Percentiles rank a stretch among this genome's conserved stretches.
phyloP scores from a whole-genome alignment of 2,888 invertebrate species.

The Eucera pruinosa region DNA sequence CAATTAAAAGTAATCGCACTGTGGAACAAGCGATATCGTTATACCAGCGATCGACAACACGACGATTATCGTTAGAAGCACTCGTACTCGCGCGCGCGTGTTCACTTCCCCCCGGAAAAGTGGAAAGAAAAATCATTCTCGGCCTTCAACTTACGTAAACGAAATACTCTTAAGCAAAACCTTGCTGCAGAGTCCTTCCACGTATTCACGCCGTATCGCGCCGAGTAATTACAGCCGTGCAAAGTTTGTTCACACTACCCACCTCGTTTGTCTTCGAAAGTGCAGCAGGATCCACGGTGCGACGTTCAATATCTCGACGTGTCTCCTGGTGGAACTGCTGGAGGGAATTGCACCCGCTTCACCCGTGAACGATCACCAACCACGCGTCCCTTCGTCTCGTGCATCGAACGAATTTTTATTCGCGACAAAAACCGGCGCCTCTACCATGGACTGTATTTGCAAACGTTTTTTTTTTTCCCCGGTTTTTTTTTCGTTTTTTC shows the following conservation, averaged over 20 bases:
- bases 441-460: not conserved
- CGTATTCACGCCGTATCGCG: constrained; percentile 30
- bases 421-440: not conserved
- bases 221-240: constrained; percentile 16
- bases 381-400: not conserved
- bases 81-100: too few relatives aligned
- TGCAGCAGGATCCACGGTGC: constrained; percentile 14
- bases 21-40: not conserved
- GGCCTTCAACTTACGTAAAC: constrained; percentile 51
- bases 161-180: not conserved
- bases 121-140: not conserved
- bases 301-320: not conserved
- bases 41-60: too few relatives aligned
- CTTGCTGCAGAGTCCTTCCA: constrained; percentile 14
- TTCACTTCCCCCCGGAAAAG: too few relatives aligned
- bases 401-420: constrained; percentile 16
- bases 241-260: constrained; percentile 46
- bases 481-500: not conserved
- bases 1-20: not conserved
- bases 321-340: not conserved
- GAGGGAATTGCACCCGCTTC: constrained; percentile 7
- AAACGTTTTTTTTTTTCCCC: too few relatives aligned
- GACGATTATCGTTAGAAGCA: too few relatives aligned
- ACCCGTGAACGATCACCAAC: constrained; percentile 26
- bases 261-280: constrained; percentile 31